Conservation (phyloP, 2,888 invertebrate genomes). For the Thyatira batis region DNA sequence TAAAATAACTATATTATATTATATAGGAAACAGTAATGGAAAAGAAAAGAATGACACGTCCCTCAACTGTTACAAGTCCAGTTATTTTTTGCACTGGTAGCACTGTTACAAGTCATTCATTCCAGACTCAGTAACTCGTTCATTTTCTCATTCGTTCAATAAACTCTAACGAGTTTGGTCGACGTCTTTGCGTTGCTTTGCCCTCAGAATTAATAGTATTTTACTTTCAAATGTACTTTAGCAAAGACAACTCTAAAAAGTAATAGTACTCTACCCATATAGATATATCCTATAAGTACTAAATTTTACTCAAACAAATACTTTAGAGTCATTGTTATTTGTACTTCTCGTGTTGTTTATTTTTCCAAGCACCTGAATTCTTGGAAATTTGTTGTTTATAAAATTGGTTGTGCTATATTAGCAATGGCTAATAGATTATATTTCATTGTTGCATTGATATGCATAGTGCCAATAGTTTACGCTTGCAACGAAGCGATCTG, state of each 20-base stretch:
- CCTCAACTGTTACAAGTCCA: no score
- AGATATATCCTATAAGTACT: no score
- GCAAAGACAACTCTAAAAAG: not conserved
- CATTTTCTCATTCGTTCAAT: slow-evolving; percentile 12
- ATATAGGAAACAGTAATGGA: no score
- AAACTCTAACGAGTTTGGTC: slow-evolving; percentile 5
- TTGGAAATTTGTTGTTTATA: slow-evolving; percentile 35
- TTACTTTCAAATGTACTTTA: not conserved
- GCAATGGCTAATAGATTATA: slow-evolving; percentile 67
- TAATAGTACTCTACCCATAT: no score
- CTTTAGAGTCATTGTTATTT: not conserved
- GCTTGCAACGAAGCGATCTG: slow-evolving; percentile 96
- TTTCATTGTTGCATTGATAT: slow-evolving; percentile 55
- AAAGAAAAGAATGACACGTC: no score
- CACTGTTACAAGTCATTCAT: not conserved
- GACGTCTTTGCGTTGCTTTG: not conserved
- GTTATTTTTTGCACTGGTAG: not conserved
- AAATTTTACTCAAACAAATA: not conserved
- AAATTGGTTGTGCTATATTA: slow-evolving; percentile 25
- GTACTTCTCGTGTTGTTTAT: slow-evolving; percentile 41
- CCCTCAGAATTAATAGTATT: not conserved
- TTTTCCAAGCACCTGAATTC: slow-evolving; percentile 38
- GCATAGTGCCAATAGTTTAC: slow-evolving; percentile 65
- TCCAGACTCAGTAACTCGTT: not conserved
- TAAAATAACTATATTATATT: no score